These are phyloP conservation scores for Aleiodes alternator DNA, from an alignment of 2,888 invertebrate species.

Conservation along the genomic window DNA sequence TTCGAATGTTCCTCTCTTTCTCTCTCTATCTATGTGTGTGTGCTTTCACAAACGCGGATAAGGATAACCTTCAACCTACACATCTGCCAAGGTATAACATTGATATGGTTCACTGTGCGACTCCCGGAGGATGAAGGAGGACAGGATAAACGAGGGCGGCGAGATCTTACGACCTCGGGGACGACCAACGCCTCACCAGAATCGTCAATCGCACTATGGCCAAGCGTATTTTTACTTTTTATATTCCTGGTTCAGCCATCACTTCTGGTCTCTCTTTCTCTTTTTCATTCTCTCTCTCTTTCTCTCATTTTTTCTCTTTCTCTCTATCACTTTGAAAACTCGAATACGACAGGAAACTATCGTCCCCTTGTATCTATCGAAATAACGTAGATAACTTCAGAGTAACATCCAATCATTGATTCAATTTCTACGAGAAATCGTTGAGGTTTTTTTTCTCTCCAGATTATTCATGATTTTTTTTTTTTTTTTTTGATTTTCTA, in stretches of 20 bases:
- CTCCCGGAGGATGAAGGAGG: constrained; percentile 30
- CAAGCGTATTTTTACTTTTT: constrained; percentile 33
- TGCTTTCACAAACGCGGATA: constrained; percentile 33
- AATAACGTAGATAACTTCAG: constrained; percentile 34
- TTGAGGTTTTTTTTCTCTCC: constrained; percentile 34
- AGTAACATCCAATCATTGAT: constrained; percentile 44
- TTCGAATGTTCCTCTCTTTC: constrained; percentile 25
- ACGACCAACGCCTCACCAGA: constrained; percentile 28
- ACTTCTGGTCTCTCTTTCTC: constrained; percentile 35
- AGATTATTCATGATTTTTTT: constrained; percentile 12
- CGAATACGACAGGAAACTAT: constrained; percentile 35
- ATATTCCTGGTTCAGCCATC: constrained; percentile 17
- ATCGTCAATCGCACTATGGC: no score
- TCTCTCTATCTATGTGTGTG: constrained; percentile 37
- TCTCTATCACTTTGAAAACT: constrained; percentile 34
- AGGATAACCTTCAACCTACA: constrained; percentile 19
- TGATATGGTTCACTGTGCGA: constrained; percentile 5
- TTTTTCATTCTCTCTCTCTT: constrained; percentile 18
- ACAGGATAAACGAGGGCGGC: constrained; percentile 53
- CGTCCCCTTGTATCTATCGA: constrained; percentile 10
- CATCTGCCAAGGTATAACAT: neutral
- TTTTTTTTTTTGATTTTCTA: neutral
- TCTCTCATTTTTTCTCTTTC: constrained; percentile 37
- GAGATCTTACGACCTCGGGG: constrained; percentile 57
- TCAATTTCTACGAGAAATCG: constrained; percentile 37